A percentile compares a stretch with the other conserved stretches of the same genome.
These are phyloP conservation scores for Sycophila sp. DNA, from an alignment of 1,140 invertebrate genomes.

Conservation along the genomic window DNA sequence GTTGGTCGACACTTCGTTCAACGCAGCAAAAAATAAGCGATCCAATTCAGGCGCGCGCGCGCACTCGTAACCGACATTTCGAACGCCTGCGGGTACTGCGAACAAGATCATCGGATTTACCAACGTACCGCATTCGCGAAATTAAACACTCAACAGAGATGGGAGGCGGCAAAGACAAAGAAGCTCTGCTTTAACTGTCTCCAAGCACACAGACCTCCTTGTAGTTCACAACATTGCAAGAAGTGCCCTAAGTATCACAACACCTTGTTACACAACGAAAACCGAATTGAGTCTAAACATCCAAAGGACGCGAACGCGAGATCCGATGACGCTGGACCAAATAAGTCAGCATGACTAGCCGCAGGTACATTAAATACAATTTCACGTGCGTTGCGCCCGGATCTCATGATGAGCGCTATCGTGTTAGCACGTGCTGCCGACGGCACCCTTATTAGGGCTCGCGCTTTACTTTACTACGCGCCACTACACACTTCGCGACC, in stretches of 20 bases:
- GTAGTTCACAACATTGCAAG: neutral
- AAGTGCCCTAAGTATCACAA: neutral
- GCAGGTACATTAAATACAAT: neutral
- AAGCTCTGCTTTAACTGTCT: neutral
- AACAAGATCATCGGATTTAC: neutral
- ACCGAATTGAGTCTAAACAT: too few species aligned
- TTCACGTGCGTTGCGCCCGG: neutral
- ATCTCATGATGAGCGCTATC: neutral
- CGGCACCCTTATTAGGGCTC: neutral
- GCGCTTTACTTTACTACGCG: conserved; percentile 2
- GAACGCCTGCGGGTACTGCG: neutral
- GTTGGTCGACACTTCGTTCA: too few species aligned
- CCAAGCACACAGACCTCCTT: neutral
- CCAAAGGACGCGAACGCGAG: neutral
- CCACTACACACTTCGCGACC: conserved; percentile 24
- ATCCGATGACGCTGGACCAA: neutral
- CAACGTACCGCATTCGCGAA: neutral
- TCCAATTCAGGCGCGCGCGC: too few species aligned
- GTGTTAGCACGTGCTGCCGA: neutral
- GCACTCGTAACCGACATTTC: neutral
- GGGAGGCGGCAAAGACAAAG: neutral
- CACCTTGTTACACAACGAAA: neutral
- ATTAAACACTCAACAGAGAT: neutral
- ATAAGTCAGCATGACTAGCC: neutral
- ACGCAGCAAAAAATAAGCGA: too few species aligned